Evolutionary conservation across 2,113 vertebrate genomes (phyloP).

Genomic region (Psammodynastes pulverulentus): DNA sequence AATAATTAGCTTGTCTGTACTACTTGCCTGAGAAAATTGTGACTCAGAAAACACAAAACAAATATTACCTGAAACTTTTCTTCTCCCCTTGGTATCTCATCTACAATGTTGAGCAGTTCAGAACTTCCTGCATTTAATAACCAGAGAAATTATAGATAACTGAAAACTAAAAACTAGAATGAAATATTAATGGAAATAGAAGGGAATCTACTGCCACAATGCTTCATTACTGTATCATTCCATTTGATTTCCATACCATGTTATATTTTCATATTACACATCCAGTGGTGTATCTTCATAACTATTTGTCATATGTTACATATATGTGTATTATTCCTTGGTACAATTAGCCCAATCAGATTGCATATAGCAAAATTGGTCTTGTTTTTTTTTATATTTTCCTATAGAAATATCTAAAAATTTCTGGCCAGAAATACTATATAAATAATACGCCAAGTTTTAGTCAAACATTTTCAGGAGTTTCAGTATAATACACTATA

Average conservation of each 20-base stretch:
- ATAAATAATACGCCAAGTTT: not conserved
- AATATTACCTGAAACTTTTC: not conserved
- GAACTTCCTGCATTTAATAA: not conserved
- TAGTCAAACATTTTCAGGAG: not conserved
- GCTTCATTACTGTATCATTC: not conserved
- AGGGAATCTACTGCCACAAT: not conserved
- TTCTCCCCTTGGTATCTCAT: not conserved
- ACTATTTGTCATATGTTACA: not conserved
- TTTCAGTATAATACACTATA: not conserved
- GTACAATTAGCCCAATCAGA: not conserved
- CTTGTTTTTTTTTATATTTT: not conserved
- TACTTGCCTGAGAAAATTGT: not conserved
- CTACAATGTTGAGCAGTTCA: not conserved
- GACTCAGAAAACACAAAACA: not conserved
- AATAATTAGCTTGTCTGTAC: not conserved
- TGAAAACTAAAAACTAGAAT: not conserved
- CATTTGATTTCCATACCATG: not conserved
- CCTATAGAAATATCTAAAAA: not conserved
- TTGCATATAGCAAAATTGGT: not conserved
- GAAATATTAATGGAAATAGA: not conserved
- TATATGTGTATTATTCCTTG: not conserved
- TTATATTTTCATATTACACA: not conserved
- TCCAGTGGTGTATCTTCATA: not conserved
- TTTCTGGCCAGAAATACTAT: not conserved
- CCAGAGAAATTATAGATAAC: not conserved